These are phyloP conservation scores for Phalacrocorax carbo DNA, from an alignment of 2,113 vertebrate genomes.

Conservation along the genomic window DNA sequence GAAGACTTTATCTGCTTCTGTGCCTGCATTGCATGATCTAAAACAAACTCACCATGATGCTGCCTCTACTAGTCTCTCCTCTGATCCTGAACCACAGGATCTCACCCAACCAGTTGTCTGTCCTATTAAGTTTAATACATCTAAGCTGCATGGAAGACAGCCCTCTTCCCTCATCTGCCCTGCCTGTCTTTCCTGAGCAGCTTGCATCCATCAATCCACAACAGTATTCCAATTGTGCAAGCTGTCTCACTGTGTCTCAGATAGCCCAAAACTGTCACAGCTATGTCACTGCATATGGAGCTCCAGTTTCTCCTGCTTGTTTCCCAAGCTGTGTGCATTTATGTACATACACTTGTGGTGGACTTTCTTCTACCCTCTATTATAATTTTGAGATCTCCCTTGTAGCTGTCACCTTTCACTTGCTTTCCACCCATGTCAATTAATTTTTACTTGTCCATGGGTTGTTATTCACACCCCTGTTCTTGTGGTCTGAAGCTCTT, in stretches of 20 bases:
- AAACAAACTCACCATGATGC: neutral
- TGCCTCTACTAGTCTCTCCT: neutral
- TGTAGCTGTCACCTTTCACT: neutral
- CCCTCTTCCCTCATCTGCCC: neutral
- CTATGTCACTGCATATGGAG: neutral
- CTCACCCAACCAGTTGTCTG: neutral
- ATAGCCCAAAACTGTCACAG: neutral
- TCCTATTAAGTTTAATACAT: neutral
- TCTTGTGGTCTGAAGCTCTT: neutral
- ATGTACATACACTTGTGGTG: neutral
- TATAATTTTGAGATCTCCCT: neutral
- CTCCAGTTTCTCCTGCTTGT: neutral
- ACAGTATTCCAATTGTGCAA: neutral
- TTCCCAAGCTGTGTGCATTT: neutral
- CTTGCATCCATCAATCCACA: neutral
- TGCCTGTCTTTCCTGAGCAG: neutral
- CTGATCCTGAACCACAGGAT: neutral
- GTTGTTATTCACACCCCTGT: neutral
- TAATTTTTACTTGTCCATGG: neutral
- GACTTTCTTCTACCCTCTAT: neutral
- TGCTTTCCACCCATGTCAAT: neutral
- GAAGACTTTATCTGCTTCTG: neutral
- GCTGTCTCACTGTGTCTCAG: neutral
- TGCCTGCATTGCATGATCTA: neutral
- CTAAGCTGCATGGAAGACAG: neutral